phyloP scores from a whole-genome alignment of 2,797 vertebrate genomes.

The Bradypodion pumilum region DNA sequence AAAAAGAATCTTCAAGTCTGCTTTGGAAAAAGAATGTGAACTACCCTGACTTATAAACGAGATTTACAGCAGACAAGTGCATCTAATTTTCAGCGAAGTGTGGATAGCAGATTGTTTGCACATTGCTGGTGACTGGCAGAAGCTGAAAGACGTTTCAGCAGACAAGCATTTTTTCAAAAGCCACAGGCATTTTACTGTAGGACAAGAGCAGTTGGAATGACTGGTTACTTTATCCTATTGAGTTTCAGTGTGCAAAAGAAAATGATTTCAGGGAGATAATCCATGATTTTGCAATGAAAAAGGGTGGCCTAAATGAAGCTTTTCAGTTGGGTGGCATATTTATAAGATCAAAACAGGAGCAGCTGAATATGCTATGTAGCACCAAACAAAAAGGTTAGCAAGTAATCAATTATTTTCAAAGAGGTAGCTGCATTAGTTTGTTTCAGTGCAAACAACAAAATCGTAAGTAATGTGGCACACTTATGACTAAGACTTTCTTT shows the following conservation, averaged over 20 bases:
- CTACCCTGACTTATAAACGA: background rate
- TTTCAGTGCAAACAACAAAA: too few species aligned
- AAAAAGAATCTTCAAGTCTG: background rate
- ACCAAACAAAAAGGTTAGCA: background rate
- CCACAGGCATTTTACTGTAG: background rate
- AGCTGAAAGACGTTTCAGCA: background rate
- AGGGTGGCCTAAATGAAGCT: background rate
- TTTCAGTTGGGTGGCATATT: background rate
- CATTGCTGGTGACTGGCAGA: background rate
- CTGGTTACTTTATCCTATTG: background rate
- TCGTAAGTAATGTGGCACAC: too few species aligned
- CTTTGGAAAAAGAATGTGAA: background rate
- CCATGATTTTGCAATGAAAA: background rate
- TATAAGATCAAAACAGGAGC: background rate
- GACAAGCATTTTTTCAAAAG: background rate
- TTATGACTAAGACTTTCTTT: too few species aligned
- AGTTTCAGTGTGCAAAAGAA: background rate
- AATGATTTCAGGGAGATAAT: background rate
- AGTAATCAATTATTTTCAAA: background rate
- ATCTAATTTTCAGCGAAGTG: background rate
- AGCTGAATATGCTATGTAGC: background rate
- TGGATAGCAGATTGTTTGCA: background rate
- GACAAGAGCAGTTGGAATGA: background rate
- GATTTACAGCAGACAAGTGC: background rate
- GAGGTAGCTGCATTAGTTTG: too few species aligned